Evolutionary conservation across 2,113 vertebrate genomes (phyloP).

Genomic region (Chloroceryle aenea): DNA sequence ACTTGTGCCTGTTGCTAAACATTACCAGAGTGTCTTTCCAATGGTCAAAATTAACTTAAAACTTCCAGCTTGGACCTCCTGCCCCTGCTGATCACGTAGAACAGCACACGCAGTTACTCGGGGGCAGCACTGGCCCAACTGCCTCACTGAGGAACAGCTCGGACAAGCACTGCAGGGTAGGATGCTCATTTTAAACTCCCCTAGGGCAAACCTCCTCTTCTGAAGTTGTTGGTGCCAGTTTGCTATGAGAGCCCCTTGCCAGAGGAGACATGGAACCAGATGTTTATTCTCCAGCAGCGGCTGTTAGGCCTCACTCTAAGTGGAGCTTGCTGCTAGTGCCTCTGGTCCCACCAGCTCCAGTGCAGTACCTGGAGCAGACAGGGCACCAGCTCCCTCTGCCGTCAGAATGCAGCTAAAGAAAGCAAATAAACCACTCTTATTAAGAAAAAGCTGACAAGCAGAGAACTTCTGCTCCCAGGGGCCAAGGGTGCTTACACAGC

Average conservation of each 20-base stretch:
- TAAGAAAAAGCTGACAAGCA: background rate
- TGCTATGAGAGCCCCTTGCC: background rate
- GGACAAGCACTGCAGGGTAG: background rate
- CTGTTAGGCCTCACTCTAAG: background rate
- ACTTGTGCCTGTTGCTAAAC: background rate
- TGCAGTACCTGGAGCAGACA: fast-evolving
- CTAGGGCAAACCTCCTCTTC: background rate
- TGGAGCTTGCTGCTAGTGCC: fast-evolving
- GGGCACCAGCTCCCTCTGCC: constrained; percentile 41
- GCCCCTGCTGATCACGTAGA: background rate
- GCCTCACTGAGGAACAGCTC: background rate
- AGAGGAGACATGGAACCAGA: background rate
- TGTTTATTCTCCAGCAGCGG: background rate
- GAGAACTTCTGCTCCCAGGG: fast-evolving
- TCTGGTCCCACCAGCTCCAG: background rate
- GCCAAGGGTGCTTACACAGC: background rate
- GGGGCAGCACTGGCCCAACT: background rate
- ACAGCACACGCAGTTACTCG: fast-evolving
- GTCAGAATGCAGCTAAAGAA: background rate
- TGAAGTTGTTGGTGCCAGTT: background rate
- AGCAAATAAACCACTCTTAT: background rate
- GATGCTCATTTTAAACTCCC: constrained; percentile 25
- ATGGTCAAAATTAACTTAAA: background rate
- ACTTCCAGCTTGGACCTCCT: background rate
- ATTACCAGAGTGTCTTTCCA: background rate